Evolutionary conservation across 2,113 vertebrate species (phyloP).

Genomic region (Gnathonemus longibarbis): DNA sequence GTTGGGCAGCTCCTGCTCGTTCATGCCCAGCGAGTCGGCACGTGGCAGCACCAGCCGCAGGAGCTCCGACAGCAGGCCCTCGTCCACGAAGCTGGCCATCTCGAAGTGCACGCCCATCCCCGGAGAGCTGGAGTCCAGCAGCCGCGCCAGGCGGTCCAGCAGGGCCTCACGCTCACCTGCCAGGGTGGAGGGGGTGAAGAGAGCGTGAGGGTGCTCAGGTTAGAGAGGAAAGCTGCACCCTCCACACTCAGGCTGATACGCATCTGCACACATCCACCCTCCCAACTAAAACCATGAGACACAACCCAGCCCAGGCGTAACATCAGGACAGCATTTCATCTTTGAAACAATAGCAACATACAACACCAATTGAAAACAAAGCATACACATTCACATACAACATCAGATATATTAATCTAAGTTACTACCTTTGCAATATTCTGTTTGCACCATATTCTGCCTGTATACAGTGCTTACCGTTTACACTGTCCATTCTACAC

Average conservation of each 20-base stretch:
- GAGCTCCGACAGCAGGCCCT: constrained; percentile 62
- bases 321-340: too few relatives aligned
- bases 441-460: too few relatives aligned
- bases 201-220: not conserved
- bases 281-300: not conserved
- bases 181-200: not conserved
- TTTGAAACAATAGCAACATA: too few relatives aligned
- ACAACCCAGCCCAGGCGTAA: not conserved
- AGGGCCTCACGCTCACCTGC: constrained; percentile 61
- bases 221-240: not conserved
- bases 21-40: constrained; percentile 72
- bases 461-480: too few relatives aligned
- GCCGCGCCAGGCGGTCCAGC: constrained; percentile 48
- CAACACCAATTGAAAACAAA: not conserved
- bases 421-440: too few relatives aligned
- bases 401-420: not conserved
- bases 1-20: constrained; percentile 75
- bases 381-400: not conserved
- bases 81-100: constrained; percentile 75
- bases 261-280: not conserved
- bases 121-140: constrained; percentile 54
- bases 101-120: constrained; percentile 66
- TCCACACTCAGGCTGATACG: not conserved
- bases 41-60: constrained; percentile 59
- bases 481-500: too few relatives aligned